Evolutionary conservation across 2,797 vertebrate genomes (phyloP).

Genomic region (Falco naumanni): DNA sequence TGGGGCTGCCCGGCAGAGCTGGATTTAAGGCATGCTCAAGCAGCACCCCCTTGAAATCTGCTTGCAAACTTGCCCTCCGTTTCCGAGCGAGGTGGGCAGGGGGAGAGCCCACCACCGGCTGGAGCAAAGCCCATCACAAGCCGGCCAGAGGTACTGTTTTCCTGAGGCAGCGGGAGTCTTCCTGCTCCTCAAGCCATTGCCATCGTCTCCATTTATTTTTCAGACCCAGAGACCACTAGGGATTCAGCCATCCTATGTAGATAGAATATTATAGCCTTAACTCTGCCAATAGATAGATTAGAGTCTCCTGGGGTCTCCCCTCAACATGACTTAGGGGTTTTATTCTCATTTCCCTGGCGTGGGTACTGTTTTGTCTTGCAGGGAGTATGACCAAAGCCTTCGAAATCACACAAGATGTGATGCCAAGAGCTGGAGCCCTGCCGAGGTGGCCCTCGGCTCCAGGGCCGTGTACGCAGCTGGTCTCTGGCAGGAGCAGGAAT

Average conservation of each 20-base stretch:
- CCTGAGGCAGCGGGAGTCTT: neutral
- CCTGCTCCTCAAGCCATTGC: neutral
- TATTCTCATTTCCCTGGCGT: neutral
- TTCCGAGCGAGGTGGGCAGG: neutral
- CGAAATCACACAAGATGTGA: neutral
- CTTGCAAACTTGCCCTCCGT: neutral
- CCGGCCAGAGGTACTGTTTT: neutral
- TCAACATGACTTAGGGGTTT: neutral
- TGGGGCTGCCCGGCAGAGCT: fast-evolving
- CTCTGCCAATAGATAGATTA: conserved; percentile 71
- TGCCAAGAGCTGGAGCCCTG: neutral
- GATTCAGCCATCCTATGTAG: conserved; percentile 76
- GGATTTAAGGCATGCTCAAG: neutral
- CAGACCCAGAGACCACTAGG: conserved; percentile 56
- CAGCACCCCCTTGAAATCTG: neutral
- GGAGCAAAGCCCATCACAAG: neutral
- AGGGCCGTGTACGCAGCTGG: neutral
- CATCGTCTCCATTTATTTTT: neutral
- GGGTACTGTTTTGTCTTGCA: neutral
- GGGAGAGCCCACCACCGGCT: neutral
- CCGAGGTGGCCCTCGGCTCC: neutral
- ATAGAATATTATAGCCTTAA: conserved; percentile 79
- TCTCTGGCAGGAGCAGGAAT: neutral
- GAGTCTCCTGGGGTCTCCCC: conserved; percentile 58
- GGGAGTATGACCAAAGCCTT: neutral